Evolutionary conservation across 2,888 invertebrate species (phyloP).

Genomic region (Galerucella pusilla): DNA sequence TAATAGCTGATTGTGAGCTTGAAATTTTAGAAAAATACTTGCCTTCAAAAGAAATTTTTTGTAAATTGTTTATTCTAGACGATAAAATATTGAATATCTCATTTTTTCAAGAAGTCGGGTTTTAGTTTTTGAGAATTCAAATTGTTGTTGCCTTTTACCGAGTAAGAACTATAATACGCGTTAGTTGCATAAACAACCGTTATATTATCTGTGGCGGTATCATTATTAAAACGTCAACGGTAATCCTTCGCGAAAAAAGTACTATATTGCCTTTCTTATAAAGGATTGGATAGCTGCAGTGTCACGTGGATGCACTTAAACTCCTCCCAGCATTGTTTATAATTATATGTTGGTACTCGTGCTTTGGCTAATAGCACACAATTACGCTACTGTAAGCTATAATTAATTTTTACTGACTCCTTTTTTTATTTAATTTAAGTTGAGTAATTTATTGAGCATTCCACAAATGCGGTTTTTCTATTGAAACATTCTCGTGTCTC

Average conservation of each 20-base stretch:
- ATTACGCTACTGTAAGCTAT: slow-evolving; percentile 63
- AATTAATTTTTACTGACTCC: slow-evolving; percentile 55
- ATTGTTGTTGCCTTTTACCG: too few relatives aligned
- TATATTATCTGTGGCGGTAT: too few relatives aligned
- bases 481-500: slow-evolving; percentile 1
- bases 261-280: background rate
- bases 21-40: too few relatives aligned
- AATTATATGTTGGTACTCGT: slow-evolving; percentile 61
- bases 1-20: too few relatives aligned
- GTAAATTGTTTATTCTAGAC: too few relatives aligned
- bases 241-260: background rate
- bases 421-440: slow-evolving; percentile 39
- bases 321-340: slow-evolving; percentile 62
- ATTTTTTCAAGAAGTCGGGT: too few relatives aligned
- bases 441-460: slow-evolving; percentile 47
- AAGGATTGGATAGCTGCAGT: slow-evolving; percentile 35
- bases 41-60: too few relatives aligned
- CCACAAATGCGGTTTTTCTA: slow-evolving; percentile 36
- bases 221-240: too few relatives aligned
- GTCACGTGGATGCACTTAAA: slow-evolving; percentile 41
- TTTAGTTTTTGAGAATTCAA: too few relatives aligned
- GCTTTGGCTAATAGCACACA: slow-evolving; percentile 60
- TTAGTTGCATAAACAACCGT: too few relatives aligned
- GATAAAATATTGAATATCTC: too few relatives aligned
- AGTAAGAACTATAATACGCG: too few relatives aligned